phyloP scores from a whole-genome alignment of 2,113 vertebrate genomes.

The Peromyscus polionotus region DNA sequence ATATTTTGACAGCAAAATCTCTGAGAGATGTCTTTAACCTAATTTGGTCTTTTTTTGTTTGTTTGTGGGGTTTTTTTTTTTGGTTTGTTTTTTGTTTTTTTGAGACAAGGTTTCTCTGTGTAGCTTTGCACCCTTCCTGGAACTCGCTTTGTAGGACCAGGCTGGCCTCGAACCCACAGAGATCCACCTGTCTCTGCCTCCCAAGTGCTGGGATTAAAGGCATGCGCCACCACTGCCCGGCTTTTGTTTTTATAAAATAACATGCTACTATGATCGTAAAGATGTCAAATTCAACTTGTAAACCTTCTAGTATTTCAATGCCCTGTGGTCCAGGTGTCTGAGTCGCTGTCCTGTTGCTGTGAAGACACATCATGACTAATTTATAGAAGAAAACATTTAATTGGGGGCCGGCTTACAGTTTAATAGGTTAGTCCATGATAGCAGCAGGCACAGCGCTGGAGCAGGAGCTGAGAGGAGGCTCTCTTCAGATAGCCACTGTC shows the following conservation, averaged over 20 bases:
- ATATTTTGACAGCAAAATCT: background rate
- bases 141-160: no score
- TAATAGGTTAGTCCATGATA: background rate
- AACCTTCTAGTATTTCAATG: background rate
- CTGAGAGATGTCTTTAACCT: background rate
- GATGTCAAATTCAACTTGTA: background rate
- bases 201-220: no score
- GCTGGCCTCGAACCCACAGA: no score
- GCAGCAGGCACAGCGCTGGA: background rate
- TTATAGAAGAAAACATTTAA: background rate
- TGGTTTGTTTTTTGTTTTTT: background rate
- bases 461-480: background rate
- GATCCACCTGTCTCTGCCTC: no score
- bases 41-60: background rate
- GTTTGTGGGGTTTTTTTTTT: background rate
- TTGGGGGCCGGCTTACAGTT: background rate
- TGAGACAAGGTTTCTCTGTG: no score
- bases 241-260: conserved; percentile 18
- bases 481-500: background rate
- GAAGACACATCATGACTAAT: background rate
- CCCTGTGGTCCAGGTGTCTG: background rate
- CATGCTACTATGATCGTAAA: background rate
- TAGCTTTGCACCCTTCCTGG: no score
- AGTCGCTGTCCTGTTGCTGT: background rate
- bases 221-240: no score